Evolutionary conservation across 2,797 vertebrate species (phyloP).

Genomic region (Helicolenus hilgendorfi): DNA sequence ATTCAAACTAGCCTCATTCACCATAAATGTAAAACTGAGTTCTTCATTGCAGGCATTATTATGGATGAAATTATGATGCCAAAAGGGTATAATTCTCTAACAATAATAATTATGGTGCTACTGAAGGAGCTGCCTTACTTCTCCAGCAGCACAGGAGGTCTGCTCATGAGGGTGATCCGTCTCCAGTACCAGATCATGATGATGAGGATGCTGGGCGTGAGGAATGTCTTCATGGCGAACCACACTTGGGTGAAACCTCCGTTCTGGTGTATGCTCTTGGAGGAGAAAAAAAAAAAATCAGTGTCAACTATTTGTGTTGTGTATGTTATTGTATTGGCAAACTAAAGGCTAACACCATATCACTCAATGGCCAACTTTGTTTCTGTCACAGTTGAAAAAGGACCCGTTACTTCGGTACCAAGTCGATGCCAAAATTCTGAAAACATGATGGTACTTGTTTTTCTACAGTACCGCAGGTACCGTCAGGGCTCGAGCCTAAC

Average conservation of each 20-base stretch:
- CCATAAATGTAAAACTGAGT: too few species aligned
- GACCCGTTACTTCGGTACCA: background rate
- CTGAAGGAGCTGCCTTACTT: conserved; percentile 91
- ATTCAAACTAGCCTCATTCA: too few species aligned
- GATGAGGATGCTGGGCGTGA: conserved; percentile 97
- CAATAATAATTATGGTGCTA: background rate
- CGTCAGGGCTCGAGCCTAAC: too few species aligned
- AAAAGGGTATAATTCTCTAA: background rate
- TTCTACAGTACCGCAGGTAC: too few species aligned
- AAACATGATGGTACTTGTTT: too few species aligned
- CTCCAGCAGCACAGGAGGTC: conserved; percentile 96
- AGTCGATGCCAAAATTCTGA: too few species aligned
- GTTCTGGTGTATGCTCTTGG: conserved; percentile 97
- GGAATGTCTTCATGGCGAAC: conserved; percentile 99
- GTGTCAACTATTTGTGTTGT: background rate
- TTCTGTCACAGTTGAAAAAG: background rate
- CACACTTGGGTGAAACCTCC: conserved; percentile 98
- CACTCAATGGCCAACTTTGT: background rate
- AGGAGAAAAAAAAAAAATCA: conserved; percentile 1
- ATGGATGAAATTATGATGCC: background rate
- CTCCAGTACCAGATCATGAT: conserved; percentile 99
- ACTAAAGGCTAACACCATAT: background rate
- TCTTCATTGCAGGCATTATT: too few species aligned
- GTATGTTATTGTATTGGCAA: background rate
- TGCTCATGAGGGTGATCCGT: conserved; percentile 95